These are phyloP conservation scores for Drosophila phalerata DNA, from an alignment of 2,888 invertebrate genomes.

Conservation along the genomic window DNA sequence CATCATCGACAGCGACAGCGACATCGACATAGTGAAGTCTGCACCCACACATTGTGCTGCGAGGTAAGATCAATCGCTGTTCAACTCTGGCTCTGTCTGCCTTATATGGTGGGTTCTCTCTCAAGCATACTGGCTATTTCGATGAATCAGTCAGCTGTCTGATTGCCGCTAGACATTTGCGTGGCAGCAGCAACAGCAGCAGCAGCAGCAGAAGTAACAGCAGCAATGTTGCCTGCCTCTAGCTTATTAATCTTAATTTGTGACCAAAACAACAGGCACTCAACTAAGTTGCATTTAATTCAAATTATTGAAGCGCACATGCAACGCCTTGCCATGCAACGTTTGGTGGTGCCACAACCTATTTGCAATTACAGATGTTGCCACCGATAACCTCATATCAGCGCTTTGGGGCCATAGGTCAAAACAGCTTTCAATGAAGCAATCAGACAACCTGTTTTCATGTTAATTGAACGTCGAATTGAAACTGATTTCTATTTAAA, in stretches of 20 bases:
- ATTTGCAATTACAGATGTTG: constrained; percentile 38
- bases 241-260: constrained; percentile 51
- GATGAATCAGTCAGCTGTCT: constrained; percentile 49
- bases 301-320: constrained; percentile 60
- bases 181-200: constrained; percentile 29
- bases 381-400: constrained; percentile 37
- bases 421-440: constrained; percentile 12
- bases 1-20: too few relatives aligned
- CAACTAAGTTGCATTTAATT: constrained; percentile 61
- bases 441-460: constrained; percentile 11
- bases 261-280: constrained; percentile 27
- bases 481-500: constrained; percentile 40
- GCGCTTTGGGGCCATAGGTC: constrained; percentile 21
- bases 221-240: constrained; percentile 37
- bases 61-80: constrained; percentile 42
- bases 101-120: constrained; percentile 35
- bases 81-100: constrained; percentile 20
- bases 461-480: constrained; percentile 20
- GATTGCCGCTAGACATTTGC: constrained; percentile 48
- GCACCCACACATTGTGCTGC: constrained; percentile 40
- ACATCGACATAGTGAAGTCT: constrained; percentile 34
- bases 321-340: constrained; percentile 48
- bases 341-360: constrained; percentile 5
- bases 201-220: not conserved
- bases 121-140: not conserved